phyloP scores from a whole-genome alignment of 2,888 invertebrate genomes.

The Anoncus sp. region DNA sequence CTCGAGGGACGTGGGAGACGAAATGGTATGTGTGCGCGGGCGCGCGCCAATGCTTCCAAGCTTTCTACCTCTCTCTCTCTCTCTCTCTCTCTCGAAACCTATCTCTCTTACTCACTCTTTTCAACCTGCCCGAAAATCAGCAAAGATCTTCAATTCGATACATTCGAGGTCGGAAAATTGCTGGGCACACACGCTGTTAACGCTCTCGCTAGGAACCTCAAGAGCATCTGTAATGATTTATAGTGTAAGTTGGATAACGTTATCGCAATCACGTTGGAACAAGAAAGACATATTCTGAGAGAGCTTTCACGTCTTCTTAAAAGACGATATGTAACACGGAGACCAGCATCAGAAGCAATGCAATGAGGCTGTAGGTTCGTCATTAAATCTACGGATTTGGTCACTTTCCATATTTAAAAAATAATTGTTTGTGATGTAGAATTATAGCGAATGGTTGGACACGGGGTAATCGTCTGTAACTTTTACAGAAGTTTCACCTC shows the following conservation, averaged over 20 bases:
- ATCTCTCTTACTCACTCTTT: constrained; percentile 33
- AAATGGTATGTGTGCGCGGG: constrained; percentile 57
- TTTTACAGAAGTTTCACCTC: neutral
- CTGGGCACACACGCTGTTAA: constrained; percentile 53
- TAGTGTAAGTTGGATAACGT: neutral
- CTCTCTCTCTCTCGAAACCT: constrained; percentile 3
- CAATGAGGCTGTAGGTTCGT: neutral
- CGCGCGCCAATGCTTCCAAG: constrained; percentile 56
- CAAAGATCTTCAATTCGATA: constrained; percentile 81
- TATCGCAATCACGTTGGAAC: constrained; percentile 1
- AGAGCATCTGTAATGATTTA: constrained; percentile 18
- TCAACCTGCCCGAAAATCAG: constrained; percentile 79
- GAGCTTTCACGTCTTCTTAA: constrained; percentile 4
- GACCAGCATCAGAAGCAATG: constrained; percentile 23
- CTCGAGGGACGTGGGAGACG: constrained; percentile 62
- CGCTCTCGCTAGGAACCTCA: constrained; percentile 11
- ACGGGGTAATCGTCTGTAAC: neutral
- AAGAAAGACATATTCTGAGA: neutral
- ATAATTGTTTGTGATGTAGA: neutral
- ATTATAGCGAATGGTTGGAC: neutral
- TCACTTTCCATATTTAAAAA: neutral
- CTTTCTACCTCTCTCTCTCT: constrained; percentile 20
- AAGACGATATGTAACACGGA: constrained; percentile 15
- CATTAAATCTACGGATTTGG: constrained; percentile 6
- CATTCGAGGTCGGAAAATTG: constrained; percentile 75